Conservation (phyloP, 1,140 invertebrate genomes). For the Spodoptera frugiperda region DNA sequence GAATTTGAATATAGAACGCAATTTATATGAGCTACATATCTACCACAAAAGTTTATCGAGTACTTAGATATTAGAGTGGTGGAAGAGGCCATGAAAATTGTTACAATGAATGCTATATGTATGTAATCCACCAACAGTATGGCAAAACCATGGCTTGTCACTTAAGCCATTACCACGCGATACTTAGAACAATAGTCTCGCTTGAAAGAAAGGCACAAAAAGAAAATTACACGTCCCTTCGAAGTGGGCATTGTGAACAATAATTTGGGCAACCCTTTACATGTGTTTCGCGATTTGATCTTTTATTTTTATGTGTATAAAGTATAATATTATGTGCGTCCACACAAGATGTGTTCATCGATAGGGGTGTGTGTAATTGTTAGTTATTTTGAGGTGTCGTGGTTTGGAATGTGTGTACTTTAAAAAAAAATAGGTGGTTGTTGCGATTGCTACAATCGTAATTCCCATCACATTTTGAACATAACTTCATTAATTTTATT, state of each 20-base stretch:
- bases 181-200: constrained; percentile 49
- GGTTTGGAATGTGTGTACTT: background rate
- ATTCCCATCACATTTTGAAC: background rate
- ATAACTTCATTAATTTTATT: background rate
- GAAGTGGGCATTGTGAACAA: constrained; percentile 53
- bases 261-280: constrained; percentile 59
- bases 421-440: background rate
- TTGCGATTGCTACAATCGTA: background rate
- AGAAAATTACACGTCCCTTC: constrained; percentile 59
- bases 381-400: constrained; percentile 4
- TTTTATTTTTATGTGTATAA: constrained; percentile 6
- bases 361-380: constrained; percentile 18
- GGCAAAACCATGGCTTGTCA: constrained; percentile 1
- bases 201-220: constrained; percentile 54
- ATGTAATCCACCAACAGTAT: background rate
- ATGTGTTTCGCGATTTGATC: constrained; percentile 28
- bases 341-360: constrained; percentile 34
- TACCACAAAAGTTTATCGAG: too few relatives aligned
- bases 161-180: constrained; percentile 27
- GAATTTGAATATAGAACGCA: too few relatives aligned
- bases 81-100: too few relatives aligned
- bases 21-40: too few relatives aligned
- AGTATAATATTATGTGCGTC: background rate
- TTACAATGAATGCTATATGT: too few relatives aligned
- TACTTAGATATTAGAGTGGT: too few relatives aligned